Conservation (phyloP, 2,797 vertebrate genomes). For the Cuniculus paca region DNA sequence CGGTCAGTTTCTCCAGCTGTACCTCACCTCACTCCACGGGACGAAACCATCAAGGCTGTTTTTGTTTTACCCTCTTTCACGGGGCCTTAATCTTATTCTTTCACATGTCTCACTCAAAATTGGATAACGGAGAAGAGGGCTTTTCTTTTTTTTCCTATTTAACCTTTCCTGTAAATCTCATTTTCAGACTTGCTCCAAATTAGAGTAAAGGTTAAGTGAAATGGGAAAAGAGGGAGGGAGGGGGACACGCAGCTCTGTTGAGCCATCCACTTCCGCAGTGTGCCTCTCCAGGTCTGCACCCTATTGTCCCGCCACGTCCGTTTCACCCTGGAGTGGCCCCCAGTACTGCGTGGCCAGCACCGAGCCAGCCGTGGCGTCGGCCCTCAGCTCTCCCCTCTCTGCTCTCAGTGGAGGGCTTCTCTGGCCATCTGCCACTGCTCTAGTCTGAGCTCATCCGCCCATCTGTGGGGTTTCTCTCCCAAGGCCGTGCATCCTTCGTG, state of each 20-base stretch:
- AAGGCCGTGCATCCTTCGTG: not conserved
- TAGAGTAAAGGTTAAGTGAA: constrained; percentile 75
- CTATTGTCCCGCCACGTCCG: not conserved
- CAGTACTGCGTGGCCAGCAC: accelerated
- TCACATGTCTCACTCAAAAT: constrained; percentile 42
- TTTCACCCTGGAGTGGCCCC: not conserved
- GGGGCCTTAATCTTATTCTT: constrained; percentile 33
- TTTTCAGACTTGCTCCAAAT: constrained; percentile 68
- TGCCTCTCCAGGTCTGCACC: not conserved
- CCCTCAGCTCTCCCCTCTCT: not conserved
- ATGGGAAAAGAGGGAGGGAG: not conserved
- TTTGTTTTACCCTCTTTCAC: constrained; percentile 25
- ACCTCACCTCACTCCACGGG: not conserved
- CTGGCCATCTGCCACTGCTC: not conserved
- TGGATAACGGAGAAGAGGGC: constrained; percentile 46
- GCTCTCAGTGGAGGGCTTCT: not conserved
- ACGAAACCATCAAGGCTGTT: not conserved
- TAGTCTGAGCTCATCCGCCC: not conserved
- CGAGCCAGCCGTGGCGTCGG: not conserved
- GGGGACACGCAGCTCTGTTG: not conserved
- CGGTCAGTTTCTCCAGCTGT: not conserved
- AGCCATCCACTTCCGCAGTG: not conserved
- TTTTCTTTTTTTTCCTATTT: constrained; percentile 45
- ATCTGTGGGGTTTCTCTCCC: not conserved
- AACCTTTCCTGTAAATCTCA: constrained; percentile 72